Conservation (phyloP, 2,888 invertebrate species). For the Argyresthia goedartella region DNA sequence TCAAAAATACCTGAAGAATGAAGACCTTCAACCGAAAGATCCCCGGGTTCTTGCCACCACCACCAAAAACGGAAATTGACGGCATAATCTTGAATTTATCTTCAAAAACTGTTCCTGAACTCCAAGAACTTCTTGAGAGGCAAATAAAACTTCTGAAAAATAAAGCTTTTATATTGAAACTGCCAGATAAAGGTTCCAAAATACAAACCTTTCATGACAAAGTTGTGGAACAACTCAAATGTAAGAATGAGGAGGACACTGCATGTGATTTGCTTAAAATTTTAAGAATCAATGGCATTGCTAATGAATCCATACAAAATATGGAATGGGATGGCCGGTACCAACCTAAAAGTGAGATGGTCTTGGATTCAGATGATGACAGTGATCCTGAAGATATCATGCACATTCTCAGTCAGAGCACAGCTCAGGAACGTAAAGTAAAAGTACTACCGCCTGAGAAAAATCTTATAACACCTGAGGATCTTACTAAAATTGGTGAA, state of each 20-base stretch:
- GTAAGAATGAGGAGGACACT: slow-evolving; percentile 59
- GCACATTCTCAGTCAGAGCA: slow-evolving; percentile 70
- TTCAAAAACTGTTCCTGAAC: slow-evolving; percentile 52
- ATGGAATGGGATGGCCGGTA: slow-evolving; percentile 73
- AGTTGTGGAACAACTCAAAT: slow-evolving; percentile 54
- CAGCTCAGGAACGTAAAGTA: slow-evolving; percentile 58
- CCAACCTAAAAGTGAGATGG: slow-evolving; percentile 26
- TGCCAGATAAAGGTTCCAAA: slow-evolving; percentile 73
- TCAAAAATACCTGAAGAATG: slow-evolving; percentile 20
- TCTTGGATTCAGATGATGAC: slow-evolving; percentile 70
- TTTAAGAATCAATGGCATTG: slow-evolving; percentile 52
- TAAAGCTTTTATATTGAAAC: slow-evolving; percentile 62
- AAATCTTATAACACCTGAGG: slow-evolving; percentile 60
- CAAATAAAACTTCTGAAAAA: slow-evolving; percentile 67
- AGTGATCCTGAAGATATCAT: slow-evolving; percentile 71
- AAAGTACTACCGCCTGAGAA: slow-evolving; percentile 52
- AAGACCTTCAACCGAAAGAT: slow-evolving; percentile 48
- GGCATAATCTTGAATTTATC: slow-evolving; percentile 65
- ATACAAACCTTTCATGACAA: slow-evolving; percentile 57
- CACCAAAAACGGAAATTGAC: slow-evolving; percentile 60
- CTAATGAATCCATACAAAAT: slow-evolving; percentile 58
- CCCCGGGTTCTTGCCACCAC: slow-evolving; percentile 54
- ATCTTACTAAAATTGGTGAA: slow-evolving; percentile 57
- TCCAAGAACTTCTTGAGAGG: slow-evolving; percentile 65
- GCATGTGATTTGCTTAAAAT: slow-evolving; percentile 60